These are phyloP conservation scores for Cerceris rybyensis DNA, from an alignment of 2,888 invertebrate genomes.

Conservation along the genomic window DNA sequence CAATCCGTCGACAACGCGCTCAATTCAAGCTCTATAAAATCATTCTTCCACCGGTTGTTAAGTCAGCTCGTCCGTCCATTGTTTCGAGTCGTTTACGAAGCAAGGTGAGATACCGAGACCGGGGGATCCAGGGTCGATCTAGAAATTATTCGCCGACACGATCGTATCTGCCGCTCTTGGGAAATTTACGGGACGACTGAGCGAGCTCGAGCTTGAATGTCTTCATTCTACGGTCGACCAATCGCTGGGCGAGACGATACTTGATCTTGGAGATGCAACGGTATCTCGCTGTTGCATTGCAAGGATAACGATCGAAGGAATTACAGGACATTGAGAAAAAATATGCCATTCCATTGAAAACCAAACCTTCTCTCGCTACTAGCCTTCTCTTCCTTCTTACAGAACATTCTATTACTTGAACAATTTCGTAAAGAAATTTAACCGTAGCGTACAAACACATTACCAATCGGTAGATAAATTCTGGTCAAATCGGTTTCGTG, in stretches of 20 bases:
- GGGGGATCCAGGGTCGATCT: conserved; percentile 56
- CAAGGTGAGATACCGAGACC: conserved; percentile 37
- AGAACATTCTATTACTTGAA: conserved; percentile 20
- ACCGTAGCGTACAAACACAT: not conserved
- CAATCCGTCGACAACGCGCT: not conserved
- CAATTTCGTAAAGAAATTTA: conserved; percentile 10
- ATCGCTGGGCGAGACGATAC: conserved; percentile 39
- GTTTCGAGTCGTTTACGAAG: conserved; percentile 28
- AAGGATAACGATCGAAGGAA: conserved; percentile 46
- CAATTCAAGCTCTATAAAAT: conserved; percentile 40
- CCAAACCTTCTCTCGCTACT: conserved; percentile 32
- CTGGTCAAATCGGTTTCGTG: conserved; percentile 6
- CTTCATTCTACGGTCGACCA: conserved; percentile 65
- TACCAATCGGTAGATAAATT: not conserved
- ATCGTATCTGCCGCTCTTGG: conserved; percentile 73
- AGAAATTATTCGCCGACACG: conserved; percentile 71
- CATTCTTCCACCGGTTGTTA: not conserved
- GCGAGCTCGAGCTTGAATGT: conserved; percentile 68
- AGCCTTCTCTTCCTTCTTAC: conserved; percentile 8
- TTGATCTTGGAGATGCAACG: conserved; percentile 46
- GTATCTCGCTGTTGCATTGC: conserved; percentile 31
- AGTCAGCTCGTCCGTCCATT: conserved; percentile 24
- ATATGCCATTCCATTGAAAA: conserved; percentile 33
- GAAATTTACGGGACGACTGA: conserved; percentile 73
- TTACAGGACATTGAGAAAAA: conserved; percentile 39